These are phyloP conservation scores for cat (Felis catus) DNA, from an alignment of 2,113 vertebrate species.

Conservation along the genomic window F.catus_Fca126_mat1.0 CM031421.1:41108001-41108500, in stretches of 20 bases:
- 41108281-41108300: neutral
- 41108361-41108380: neutral
- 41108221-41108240: neutral
- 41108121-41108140: neutral
- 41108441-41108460: neutral
- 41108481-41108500: neutral
- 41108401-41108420: neutral
- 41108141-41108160: neutral
- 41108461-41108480: neutral
- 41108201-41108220: neutral
- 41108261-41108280: neutral
- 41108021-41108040: neutral
- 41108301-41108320: neutral
- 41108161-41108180: neutral
- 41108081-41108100: neutral
- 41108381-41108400: neutral
- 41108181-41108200: neutral
- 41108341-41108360: neutral
- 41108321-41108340: neutral
- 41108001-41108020: fast-evolving
- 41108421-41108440: neutral
- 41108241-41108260: neutral
- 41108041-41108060: neutral
- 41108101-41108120: neutral
- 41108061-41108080: neutral